A percentile compares a stretch with the other conserved stretches of the same genome.
These are phyloP conservation scores for Morpho helenor DNA, from an alignment of 2,888 invertebrate species.

Conservation along the genomic window DNA sequence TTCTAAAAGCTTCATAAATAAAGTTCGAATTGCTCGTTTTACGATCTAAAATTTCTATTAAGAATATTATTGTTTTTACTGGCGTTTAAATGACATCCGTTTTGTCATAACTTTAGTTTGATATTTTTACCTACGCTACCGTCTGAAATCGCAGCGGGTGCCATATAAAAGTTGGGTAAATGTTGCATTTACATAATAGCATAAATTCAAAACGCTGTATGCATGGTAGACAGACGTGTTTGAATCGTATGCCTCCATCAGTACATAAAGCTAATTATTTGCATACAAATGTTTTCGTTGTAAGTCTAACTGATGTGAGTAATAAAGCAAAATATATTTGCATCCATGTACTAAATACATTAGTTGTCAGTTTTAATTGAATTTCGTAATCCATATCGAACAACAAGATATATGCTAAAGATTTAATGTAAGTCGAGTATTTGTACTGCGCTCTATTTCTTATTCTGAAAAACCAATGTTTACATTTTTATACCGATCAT, in stretches of 20 bases:
- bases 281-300: slow-evolving; percentile 23
- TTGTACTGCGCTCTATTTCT: too few species aligned
- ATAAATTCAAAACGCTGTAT: slow-evolving; percentile 44
- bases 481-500: too few species aligned
- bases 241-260: slow-evolving; percentile 35
- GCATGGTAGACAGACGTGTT: slow-evolving; percentile 40
- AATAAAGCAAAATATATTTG: slow-evolving; percentile 1
- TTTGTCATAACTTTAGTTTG: slow-evolving; percentile 13
- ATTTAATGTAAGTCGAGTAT: too few species aligned
- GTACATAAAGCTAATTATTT: slow-evolving; percentile 33
- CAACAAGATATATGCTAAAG: too few species aligned
- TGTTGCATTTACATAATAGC: slow-evolving; percentile 62
- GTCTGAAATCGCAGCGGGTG: slow-evolving; percentile 46
- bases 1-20: slow-evolving; percentile 1
- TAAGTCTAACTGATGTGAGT: slow-evolving; percentile 5
- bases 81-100: slow-evolving; percentile 5
- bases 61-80: slow-evolving; percentile 1
- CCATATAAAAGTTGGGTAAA: slow-evolving; percentile 52
- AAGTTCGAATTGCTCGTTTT: slow-evolving; percentile 5
- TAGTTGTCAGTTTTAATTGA: too few species aligned
- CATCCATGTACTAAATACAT: too few species aligned
- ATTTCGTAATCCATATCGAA: too few species aligned
- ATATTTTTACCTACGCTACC: slow-evolving; percentile 30
- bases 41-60: slow-evolving; percentile 6
- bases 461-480: too few species aligned